These are phyloP conservation scores for Listronotus bonariensis DNA, from an alignment of 1,140 invertebrate genomes.

Conservation along the genomic window DNA sequence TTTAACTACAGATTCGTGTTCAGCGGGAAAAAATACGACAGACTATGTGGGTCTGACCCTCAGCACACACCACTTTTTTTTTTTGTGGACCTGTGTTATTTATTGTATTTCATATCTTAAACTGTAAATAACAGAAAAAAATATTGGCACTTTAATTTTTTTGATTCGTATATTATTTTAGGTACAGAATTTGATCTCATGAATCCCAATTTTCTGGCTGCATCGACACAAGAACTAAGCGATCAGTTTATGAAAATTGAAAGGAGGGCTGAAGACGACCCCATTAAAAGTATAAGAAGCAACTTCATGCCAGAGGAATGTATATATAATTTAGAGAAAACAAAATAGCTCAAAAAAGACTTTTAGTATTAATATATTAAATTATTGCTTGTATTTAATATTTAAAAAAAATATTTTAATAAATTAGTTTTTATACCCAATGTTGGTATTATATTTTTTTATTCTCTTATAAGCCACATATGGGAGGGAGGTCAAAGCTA, in stretches of 20 bases:
- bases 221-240: constrained; percentile 63
- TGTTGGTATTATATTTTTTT: no score
- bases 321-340: constrained; percentile 12
- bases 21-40: no score
- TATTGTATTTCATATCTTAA: no score
- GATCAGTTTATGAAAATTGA: constrained; percentile 54
- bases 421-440: no score
- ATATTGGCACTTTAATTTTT: neutral
- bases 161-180: constrained; percentile 37
- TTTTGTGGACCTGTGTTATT: no score
- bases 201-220: constrained; percentile 66
- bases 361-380: neutral
- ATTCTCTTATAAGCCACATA: no score
- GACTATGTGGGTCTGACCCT: no score
- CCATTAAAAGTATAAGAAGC: neutral
- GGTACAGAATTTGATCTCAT: constrained; percentile 69
- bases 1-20: no score
- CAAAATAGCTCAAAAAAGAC: neutral
- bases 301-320: constrained; percentile 9
- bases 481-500: no score
- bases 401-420: no score
- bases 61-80: no score
- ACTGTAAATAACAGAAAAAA: no score
- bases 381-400: neutral
- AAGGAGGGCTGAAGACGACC: constrained; percentile 44